Base-by-base conservation (phyloP, 1,140 invertebrate genomes). In the Drosophila sproati region DNA sequence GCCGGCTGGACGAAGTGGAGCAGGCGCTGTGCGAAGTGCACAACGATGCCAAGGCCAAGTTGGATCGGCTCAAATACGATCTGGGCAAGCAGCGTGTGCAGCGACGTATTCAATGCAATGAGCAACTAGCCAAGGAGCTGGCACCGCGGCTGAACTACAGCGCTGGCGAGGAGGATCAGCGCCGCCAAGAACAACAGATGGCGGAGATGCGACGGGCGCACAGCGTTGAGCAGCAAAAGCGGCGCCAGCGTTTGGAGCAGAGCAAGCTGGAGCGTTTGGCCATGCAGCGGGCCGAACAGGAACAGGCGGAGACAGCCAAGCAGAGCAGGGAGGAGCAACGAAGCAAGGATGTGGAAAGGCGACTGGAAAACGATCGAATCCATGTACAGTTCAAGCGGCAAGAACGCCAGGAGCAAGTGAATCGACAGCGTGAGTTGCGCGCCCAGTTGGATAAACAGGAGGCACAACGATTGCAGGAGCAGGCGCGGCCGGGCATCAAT, bases 1-100 rank as follows among this genome's bases (percentile, higher is more conserved):
- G 72, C 8, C 80, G 91, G 75, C 60, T 81, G 2, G 83, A 92
- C 51, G 75, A 81, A 37, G 76, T 92, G 32, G 91, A 92, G 50
- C 74, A 80, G 55, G 68, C 64, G 3, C 50, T 83, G 56, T 91
- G 87, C 43, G 80, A 82, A 20, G 57, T 86, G 10, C 91, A 92
- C 54, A 92, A 91, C 61, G 45, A 74, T 29, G 87, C 78, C 12
- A 91, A 91, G 41, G 48, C 71, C 2, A 67, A 71, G 5, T 8
- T 92, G 55, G 91, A 92, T 32, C 34, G 29, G 6, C 60, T 90
- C 4, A 89, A 89, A 48, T 51, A 43, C 0, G 72, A 81, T 5
- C 45, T 64, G 31, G 64, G 68, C 8, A 56, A 52, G 7, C 59
- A 90, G 39, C 86, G 81, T 5, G 73, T 77, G 10, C 62, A 71